Conservation (phyloP, 2,113 vertebrate genomes). For the Cyanoderma ruficeps region DNA sequence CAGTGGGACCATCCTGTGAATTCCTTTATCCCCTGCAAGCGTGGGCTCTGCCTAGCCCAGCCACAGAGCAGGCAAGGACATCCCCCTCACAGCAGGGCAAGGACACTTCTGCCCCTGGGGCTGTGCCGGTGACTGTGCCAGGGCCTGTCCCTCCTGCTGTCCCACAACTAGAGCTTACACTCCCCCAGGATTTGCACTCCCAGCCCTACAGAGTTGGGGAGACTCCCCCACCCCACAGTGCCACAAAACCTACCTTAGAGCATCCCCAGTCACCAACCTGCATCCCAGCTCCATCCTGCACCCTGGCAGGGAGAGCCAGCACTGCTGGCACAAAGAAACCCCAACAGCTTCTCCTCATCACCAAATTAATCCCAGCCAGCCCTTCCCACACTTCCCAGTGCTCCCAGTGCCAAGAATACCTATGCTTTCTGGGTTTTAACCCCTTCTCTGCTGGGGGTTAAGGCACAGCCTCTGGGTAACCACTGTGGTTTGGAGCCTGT, state of each 20-base stretch:
- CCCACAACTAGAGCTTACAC: neutral
- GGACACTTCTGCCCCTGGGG: neutral
- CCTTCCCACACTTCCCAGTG: neutral
- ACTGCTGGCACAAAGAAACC: neutral
- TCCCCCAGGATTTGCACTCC: neutral
- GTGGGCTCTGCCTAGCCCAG: neutral
- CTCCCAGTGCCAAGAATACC: neutral
- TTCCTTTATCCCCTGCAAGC: neutral
- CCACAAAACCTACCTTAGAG: neutral
- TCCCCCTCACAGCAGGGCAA: neutral
- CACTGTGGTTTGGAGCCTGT: rapidly evolving
- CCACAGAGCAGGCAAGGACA: neutral
- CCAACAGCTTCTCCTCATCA: neutral
- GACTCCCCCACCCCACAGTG: neutral
- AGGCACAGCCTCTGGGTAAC: neutral
- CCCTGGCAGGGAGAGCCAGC: neutral
- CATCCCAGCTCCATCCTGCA: neutral
- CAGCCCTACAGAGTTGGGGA: neutral
- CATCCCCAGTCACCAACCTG: neutral
- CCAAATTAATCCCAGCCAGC: neutral
- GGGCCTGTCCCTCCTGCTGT: neutral
- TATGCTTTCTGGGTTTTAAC: neutral
- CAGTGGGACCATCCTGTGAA: neutral
- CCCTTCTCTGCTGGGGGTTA: neutral
- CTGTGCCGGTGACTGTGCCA: neutral